Evolutionary conservation across 1,140 invertebrate genomes (phyloP), one percentile per base, ranked within the genome.

Genomic region (Drosophila malerkotliana): DNA sequence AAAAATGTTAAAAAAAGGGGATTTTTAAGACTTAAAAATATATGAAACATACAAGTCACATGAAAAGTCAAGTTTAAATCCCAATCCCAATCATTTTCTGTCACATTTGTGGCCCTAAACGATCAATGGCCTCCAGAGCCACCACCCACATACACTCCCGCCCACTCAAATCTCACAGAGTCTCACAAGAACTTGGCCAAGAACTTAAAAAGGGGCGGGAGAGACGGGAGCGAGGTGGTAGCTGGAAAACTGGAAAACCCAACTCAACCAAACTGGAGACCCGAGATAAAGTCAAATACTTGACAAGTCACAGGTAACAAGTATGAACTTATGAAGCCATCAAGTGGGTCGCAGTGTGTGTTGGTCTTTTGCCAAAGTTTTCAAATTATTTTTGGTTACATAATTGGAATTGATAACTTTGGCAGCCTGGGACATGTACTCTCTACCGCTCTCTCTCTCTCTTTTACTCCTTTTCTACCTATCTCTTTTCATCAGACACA

Each of bases 301-400:
- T 87, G 83, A 87, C 83, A 87, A 87, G 83, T 87, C 83, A 73
- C 83, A 87, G 83, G 83, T 87, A 87, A 88, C 83, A 87, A 88
- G 83, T 79, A 76, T 72, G 74, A 87, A 87, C 82, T 87, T 88
- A 88, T 83, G 73, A 88, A 79, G 79, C 64, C 84, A 69, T 78
- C 68, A 78, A 75, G 71, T 66, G 66, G 78, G 73, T 62, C 24
- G 41, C 45, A 44, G 55, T 67, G 34, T 68, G 63, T 75, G 78
- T 77, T 77, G 63, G 79, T 80, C 82, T 67, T 81, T 85, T 78
- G 63, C 78, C 59, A 88, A 87, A 87, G 83, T 87, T 87, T 87
- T 87, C 83, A 87, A 87, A 87, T 87, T 87, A 87, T 87, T 87
- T 87, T 87, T 87, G 83, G 83, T 87, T 87, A 89, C 81, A 88